phyloP scores from a whole-genome alignment of 2,888 invertebrate species.

The Dolichopus griseipennis region DNA sequence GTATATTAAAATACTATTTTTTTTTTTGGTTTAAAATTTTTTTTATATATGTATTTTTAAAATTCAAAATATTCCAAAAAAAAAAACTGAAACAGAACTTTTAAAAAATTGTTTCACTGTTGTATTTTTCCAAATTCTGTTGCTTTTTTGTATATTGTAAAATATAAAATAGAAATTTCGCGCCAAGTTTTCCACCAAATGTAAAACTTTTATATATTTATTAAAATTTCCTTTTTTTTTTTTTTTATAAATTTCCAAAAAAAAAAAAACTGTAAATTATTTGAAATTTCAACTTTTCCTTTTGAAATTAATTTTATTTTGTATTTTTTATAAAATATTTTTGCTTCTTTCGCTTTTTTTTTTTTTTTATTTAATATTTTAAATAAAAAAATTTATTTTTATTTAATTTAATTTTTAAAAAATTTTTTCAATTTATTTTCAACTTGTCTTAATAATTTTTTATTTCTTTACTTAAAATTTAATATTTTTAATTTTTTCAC shows the following conservation, averaged over 20 bases:
- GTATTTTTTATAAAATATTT: neutral
- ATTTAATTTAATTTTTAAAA: constrained; percentile 3
- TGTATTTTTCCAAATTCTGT: too few relatives aligned
- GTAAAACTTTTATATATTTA: neutral
- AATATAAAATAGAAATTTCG: neutral
- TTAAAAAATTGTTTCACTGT: too few relatives aligned
- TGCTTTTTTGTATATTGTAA: too few relatives aligned
- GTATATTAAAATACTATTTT: too few relatives aligned
- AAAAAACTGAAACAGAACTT: too few relatives aligned
- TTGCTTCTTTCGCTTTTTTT: neutral
- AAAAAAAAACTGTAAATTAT: too few relatives aligned
- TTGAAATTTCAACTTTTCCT: neutral
- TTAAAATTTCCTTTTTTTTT: neutral
- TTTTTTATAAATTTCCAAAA: neutral
- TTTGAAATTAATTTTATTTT: neutral
- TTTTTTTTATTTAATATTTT: neutral
- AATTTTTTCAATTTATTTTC: neutral
- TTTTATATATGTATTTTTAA: too few relatives aligned
- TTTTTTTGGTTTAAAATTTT: too few relatives aligned
- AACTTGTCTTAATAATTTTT: neutral
- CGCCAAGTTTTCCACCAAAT: neutral
- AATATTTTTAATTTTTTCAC: neutral
- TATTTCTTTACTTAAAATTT: neutral
- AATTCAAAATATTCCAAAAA: too few relatives aligned
- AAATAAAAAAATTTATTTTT: neutral